Evolutionary conservation across 1,140 invertebrate species (phyloP), one percentile per base, ranked within the genome.

Genomic region (Bombus consobrinus): DNA sequence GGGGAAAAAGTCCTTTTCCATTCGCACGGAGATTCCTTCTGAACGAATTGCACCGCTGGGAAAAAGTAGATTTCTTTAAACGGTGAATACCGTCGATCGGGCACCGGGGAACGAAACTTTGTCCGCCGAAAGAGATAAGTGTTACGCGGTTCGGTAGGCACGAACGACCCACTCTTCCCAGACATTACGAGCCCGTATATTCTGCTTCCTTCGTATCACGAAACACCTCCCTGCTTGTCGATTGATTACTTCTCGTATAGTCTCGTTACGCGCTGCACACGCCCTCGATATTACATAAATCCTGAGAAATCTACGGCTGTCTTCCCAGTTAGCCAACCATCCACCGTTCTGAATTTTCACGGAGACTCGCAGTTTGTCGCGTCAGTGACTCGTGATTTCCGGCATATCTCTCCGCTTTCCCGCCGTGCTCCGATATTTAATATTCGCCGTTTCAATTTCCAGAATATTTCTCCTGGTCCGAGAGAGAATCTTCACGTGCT

Each of bases 61-160:
- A 81, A 69, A 81, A 81, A 83, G 77, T 80, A 28, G 87, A 66
- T 88, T 89, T 78, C 83, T 89, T 83, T 88, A 78, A 89, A 86
- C 76, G 87, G 74, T 82, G 80, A 83, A 76, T 69, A 81, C 53
- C 81, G 74, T 76, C 86, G 86, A 87, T 83, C 75, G 83, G 66
- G 39, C 78, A 81, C 41, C 84, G 32, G 69, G 62, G 59, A 74
- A 53, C 73, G 59, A 77, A 86, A 88, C 57, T 86, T 81, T 59
- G 84, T 57, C 74, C 74, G 66, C 72, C 69, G 71, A 83, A 76
- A 66, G 69, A 80, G 87, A 89, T 85, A 85, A 81, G 86, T 68
- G 73, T 87, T 87, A 81, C 68, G 85, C 86, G 81, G 87, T 88
- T 80, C 87, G 81, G 75, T 85, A 85, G 87, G 74, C 66, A 80